Evolutionary conservation across 53 echinoderm and acorn worm genomes (phyloP), one percentile per base, ranked within the genome.

Genomic region (Actinopyga echinites): DNA sequence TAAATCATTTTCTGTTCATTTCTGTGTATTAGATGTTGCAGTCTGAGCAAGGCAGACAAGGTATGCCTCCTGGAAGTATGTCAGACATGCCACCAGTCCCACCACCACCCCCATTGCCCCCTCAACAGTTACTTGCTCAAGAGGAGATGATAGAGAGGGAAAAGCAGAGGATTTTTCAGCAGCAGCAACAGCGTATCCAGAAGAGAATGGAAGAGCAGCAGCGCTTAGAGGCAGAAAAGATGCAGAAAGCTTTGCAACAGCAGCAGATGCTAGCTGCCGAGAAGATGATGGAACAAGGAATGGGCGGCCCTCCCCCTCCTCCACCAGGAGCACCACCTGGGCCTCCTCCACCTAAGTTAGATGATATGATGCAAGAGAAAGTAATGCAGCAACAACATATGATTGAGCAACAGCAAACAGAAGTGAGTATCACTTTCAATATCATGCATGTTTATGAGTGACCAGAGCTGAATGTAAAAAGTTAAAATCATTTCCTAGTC

Each of bases 121-220:
- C 88, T 75, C 61, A 59, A 17, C 82, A 82, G 65, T 65, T 82
- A 6, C 56, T 83, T 45, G 56, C 44, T 15, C 83, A 93, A 82
- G 87, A 97, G 67, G 93, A 97, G 80, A 78, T 97, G 67, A 97
- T 97, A 57, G 92, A 93, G 79, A 85, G 90, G 42, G 97, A 97
- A 64, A 91, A 94, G 85, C 86, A 97, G 65, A 71, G 97, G 56
- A 82, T 97, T 34, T 84, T 97, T 67, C 88, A 94, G 82, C 97
- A 97, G 78, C 97, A 97, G 86, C 91, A 97, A 86, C 92, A 97
- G 68, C 33, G 88, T 15, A 89, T 97, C 32, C 64, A 90, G 40
- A 92, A 92, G 75, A 80, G 94, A 57, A 89, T 94, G 77, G 94
- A 94, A 64, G 91, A 96, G 87, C 93, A 96, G 75, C 82, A 88